Percentiles rank a stretch among this genome's conserved stretches.
Conservation (phyloP, 2,797 vertebrate genomes). For the Thunnus albacares region DNA sequence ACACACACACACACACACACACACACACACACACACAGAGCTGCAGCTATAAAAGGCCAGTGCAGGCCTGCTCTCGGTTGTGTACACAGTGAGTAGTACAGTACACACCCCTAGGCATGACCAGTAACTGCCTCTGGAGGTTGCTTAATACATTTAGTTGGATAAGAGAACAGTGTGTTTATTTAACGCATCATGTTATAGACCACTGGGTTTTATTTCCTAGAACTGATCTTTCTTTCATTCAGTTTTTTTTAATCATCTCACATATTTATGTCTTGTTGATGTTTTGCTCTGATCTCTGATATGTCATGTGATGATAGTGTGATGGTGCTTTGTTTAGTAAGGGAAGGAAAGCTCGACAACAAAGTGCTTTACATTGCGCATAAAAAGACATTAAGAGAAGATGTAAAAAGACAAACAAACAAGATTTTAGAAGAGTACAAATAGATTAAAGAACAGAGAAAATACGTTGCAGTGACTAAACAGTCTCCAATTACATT, state of each 20-base stretch:
- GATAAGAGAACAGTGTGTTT: slow-evolving; percentile 20
- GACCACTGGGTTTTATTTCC: background rate
- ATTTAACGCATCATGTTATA: background rate
- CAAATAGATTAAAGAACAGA: no score
- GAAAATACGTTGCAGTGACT: no score
- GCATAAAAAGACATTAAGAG: no score
- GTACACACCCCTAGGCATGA: slow-evolving; percentile 33
- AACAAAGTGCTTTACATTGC: no score
- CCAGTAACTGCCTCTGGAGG: slow-evolving; percentile 22
- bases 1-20: slow-evolving; percentile 25
- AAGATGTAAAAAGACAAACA: no score
- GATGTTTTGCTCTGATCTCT: background rate
- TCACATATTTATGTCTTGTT: slow-evolving; percentile 7
- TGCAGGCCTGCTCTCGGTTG: slow-evolving; percentile 56
- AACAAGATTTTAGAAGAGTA: no score
- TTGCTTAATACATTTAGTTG: slow-evolving; percentile 1
- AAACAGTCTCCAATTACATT: no score
- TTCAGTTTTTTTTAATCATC: background rate
- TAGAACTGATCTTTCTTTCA: background rate
- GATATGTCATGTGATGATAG: background rate
- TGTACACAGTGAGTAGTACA: slow-evolving; percentile 29
- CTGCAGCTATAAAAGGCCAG: slow-evolving; percentile 53
- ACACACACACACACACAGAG: slow-evolving; percentile 35
- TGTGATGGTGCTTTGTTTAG: background rate
- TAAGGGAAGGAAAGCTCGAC: no score